phyloP scores from a whole-genome alignment of 2,797 vertebrate genomes.

The Nasua narica region DNA sequence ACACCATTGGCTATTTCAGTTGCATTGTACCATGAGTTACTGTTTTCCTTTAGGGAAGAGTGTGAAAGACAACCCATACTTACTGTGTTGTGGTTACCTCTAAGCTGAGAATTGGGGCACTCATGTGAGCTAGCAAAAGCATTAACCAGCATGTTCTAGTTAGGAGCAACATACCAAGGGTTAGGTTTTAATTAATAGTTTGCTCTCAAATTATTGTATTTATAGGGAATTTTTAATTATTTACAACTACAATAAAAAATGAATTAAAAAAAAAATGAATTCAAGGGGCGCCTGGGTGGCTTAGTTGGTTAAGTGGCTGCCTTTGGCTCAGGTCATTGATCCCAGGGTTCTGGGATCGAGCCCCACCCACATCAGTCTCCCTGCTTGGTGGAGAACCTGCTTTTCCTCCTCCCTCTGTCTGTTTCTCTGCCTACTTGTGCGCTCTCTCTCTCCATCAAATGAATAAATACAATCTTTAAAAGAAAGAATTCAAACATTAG shows the following conservation, averaged over 20 bases:
- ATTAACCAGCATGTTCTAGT: not conserved
- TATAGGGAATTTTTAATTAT: not conserved
- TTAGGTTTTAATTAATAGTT: conserved; percentile 32
- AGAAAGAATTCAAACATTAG: conserved; percentile 9
- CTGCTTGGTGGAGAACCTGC: too few relatives aligned
- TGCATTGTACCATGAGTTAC: not conserved
- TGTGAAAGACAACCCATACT: not conserved
- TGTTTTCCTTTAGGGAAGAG: not conserved
- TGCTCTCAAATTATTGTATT: not conserved
- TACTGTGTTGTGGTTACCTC: not conserved
- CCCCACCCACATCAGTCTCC: too few relatives aligned
- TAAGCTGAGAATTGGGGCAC: not conserved
- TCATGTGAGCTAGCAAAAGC: not conserved
- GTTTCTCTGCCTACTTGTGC: too few relatives aligned
- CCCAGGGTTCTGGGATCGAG: too few relatives aligned
- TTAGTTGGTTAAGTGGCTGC: too few relatives aligned
- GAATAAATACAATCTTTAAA: not conserved
- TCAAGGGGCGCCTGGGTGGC: not conserved
- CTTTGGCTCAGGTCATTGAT: too few relatives aligned
- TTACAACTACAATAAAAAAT: conserved; percentile 5
- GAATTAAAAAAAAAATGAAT: conserved; percentile 37
- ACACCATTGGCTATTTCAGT: not conserved
- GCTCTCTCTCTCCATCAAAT: too few relatives aligned
- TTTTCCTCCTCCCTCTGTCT: too few relatives aligned
- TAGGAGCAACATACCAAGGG: not conserved